These are phyloP conservation scores for Hyposoter dolosus DNA, from an alignment of 2,888 invertebrate species.

Conservation along the genomic window DNA sequence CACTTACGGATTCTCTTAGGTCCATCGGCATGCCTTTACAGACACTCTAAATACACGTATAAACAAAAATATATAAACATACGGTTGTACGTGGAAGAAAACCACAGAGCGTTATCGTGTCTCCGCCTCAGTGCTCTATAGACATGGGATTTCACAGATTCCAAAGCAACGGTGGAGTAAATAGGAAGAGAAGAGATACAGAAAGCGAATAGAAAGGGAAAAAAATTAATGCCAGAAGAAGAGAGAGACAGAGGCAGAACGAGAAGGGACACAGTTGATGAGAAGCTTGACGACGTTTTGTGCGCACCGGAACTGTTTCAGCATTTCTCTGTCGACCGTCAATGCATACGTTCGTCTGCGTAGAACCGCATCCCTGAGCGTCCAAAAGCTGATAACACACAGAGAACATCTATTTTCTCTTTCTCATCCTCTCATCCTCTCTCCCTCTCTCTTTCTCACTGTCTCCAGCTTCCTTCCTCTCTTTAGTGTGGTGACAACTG, in stretches of 20 bases:
- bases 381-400: slow-evolving; percentile 46
- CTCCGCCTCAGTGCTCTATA: slow-evolving; percentile 51
- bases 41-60: slow-evolving; percentile 16
- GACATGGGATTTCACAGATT: slow-evolving; percentile 60
- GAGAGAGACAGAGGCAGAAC: slow-evolving; percentile 39
- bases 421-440: background rate
- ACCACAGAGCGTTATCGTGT: slow-evolving; percentile 57
- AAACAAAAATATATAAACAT: slow-evolving; percentile 1
- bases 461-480: slow-evolving; percentile 41
- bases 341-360: slow-evolving; percentile 42
- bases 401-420: slow-evolving; percentile 31
- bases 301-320: slow-evolving; percentile 51
- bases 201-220: slow-evolving; percentile 45
- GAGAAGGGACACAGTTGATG: slow-evolving; percentile 53
- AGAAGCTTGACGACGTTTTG: slow-evolving; percentile 61
- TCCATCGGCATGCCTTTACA: slow-evolving; percentile 30
- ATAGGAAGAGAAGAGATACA: slow-evolving; percentile 29
- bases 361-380: slow-evolving; percentile 44
- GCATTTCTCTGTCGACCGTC: slow-evolving; percentile 22
- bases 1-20: slow-evolving; percentile 33
- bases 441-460: background rate
- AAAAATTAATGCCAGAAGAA: slow-evolving; percentile 61
- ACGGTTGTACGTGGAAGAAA: background rate
- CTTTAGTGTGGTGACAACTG: slow-evolving; percentile 53
- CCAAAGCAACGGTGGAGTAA: slow-evolving; percentile 42